Base-by-base conservation (phyloP, 2,797 vertebrate genomes). In the Ataeniobius toweri region DNA sequence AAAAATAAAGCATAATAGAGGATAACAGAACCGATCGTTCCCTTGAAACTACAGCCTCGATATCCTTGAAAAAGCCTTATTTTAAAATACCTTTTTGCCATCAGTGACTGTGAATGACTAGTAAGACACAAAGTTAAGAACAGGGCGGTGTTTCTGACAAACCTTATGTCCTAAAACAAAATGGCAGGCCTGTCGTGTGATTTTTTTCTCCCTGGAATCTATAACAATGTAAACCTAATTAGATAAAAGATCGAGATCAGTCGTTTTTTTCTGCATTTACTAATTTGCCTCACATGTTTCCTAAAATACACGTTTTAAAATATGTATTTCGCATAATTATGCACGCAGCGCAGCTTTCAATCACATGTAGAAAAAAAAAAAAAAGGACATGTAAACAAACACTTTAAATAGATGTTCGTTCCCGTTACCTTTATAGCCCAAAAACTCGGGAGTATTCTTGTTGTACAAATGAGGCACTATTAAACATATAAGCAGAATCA, bases 141-240 rank as follows among this genome's bases (percentile, higher is more conserved):
- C 36, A 74, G 28, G 44, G 41, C 9, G n/a, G 2, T 41, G 46
- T 56, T 75, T 79, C 83, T 65, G 65, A 36, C 58, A 9, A 39
- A 75, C 56, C 46, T 31, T 24, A 5, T 53, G 70, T 67, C 72
- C 18, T 63, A 18, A 28, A 41, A 91, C 86, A 91, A 91, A 89
- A 91, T 83, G 79, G 82, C 83, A 90, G 89, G 56, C 18, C 73
- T 71, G 68, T 81, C 61, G 71, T 14, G 20, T 71, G 10, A 56
- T 63, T 28, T 83, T 44, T 36, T 74, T 69, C 31, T 10, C 39
- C 39, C 14, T 58, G 12, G 24, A 36, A 58, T 8, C n/a, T 63
- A 46, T 20, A n/a, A 72, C n/a, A 80, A 80, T 16, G 12, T 46
- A 0, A 71, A 74, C 14, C 12, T 9, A 31, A 36, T 0, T 4